A percentile compares a stretch with the other conserved stretches of the same genome.
Evolutionary conservation across 1,140 invertebrate genomes (phyloP).

Genomic region (Polypedilum vanderplanki): DNA sequence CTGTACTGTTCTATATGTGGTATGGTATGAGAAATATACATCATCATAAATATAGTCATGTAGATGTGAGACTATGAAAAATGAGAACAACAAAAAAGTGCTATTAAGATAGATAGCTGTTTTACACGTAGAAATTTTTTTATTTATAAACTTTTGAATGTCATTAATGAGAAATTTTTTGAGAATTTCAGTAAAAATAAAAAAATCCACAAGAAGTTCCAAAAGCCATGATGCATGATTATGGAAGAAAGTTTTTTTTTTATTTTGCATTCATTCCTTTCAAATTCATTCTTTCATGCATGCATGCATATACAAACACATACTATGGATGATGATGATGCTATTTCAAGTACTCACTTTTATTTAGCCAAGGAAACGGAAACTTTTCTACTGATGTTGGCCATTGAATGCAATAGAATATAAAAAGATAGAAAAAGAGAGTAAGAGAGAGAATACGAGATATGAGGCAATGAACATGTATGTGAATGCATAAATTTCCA

Average conservation of each 20-base stretch:
- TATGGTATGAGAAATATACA: neutral
- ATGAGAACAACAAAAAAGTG: neutral
- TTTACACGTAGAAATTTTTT: too few species aligned
- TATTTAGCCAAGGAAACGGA: constrained; percentile 28
- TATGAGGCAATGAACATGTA: constrained; percentile 4
- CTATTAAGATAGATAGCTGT: constrained; percentile 27
- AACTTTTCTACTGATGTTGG: constrained; percentile 3
- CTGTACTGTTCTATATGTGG: neutral
- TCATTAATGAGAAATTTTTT: too few species aligned
- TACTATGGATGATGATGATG: neutral
- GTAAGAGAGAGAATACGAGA: neutral
- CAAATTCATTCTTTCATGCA: neutral
- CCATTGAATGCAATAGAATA: constrained; percentile 2
- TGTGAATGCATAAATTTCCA: constrained; percentile 19
- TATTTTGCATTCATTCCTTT: neutral
- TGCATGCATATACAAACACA: neutral
- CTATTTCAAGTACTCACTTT: constrained; percentile 7
- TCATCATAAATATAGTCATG: constrained; percentile 14
- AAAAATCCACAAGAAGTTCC: neutral
- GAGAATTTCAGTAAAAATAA: too few species aligned
- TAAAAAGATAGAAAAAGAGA: neutral
- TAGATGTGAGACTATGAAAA: neutral
- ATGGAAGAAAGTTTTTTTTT: neutral
- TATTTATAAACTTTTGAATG: too few species aligned
- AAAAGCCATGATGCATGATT: neutral